These are phyloP conservation scores for Cheilosia pagana DNA, from an alignment of 2,888 invertebrate genomes.

Conservation along the genomic window DNA sequence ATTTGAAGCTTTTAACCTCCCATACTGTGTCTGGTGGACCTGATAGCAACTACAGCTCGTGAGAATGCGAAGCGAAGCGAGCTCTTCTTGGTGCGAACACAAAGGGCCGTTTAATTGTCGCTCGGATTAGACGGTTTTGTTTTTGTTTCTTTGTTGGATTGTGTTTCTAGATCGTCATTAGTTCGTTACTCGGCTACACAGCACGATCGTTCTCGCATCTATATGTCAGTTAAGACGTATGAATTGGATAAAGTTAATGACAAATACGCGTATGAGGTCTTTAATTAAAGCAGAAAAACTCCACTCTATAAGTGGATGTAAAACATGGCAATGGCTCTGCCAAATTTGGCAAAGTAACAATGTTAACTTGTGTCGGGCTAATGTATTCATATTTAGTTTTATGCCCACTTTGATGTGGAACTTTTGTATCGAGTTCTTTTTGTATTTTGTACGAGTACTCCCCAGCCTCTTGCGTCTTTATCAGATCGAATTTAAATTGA, in stretches of 20 bases:
- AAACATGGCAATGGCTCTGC: slow-evolving; percentile 70
- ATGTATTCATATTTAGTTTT: slow-evolving; percentile 68
- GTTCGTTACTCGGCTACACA: slow-evolving; percentile 14
- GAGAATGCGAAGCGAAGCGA: slow-evolving; percentile 1
- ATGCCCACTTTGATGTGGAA: slow-evolving; percentile 37
- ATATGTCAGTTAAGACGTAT: slow-evolving; percentile 45
- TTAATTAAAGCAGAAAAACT: slow-evolving; percentile 63
- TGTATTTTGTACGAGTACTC: too few species aligned
- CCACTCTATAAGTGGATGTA: slow-evolving; percentile 44
- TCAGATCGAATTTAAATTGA: slow-evolving; percentile 9
- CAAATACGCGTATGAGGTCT: slow-evolving; percentile 36
- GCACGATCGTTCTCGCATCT: slow-evolving; percentile 42
- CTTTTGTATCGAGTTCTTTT: background rate
- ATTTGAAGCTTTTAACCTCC: slow-evolving; percentile 45
- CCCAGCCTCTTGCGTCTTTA: background rate
- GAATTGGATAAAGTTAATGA: slow-evolving; percentile 59
- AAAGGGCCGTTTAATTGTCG: slow-evolving; percentile 57
- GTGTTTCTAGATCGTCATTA: slow-evolving; percentile 26
- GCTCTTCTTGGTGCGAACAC: slow-evolving; percentile 3
- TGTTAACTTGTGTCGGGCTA: slow-evolving; percentile 60
- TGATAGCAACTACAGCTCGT: background rate
- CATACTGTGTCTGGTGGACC: background rate
- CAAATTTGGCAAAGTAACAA: slow-evolving; percentile 72
- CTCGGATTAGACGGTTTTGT: slow-evolving; percentile 24
- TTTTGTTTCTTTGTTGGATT: slow-evolving; percentile 27